phyloP scores from a whole-genome alignment of 2,113 vertebrate species.

The Trochalopteron elliotii region DNA sequence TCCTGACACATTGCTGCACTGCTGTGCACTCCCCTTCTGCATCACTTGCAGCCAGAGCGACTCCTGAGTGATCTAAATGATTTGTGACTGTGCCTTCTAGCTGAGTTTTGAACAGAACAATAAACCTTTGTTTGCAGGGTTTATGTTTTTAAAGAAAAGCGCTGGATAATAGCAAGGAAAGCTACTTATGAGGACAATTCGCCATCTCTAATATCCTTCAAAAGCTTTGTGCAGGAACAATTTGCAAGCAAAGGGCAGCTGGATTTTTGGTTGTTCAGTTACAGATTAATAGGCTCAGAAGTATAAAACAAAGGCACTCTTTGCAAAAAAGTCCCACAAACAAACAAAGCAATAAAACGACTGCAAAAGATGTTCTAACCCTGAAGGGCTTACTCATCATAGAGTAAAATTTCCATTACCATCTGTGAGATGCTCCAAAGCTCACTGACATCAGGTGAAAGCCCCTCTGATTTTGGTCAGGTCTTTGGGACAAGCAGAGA shows the following conservation, averaged over 20 bases:
- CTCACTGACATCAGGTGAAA: not conserved
- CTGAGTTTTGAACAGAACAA: slow-evolving; percentile 6
- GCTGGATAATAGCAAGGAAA: not conserved
- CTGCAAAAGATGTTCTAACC: not conserved
- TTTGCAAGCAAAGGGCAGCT: not conserved
- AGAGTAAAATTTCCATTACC: not conserved
- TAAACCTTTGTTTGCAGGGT: slow-evolving; percentile 21
- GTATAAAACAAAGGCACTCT: not conserved
- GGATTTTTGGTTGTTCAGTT: not conserved
- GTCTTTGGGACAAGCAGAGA: not conserved
- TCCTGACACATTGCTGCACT: not conserved
- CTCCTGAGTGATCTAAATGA: slow-evolving; percentile 8
- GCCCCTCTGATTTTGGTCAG: not conserved
- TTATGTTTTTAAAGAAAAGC: slow-evolving; percentile 2
- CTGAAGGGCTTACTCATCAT: not conserved
- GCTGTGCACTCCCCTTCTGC: not conserved
- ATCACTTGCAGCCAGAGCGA: not conserved
- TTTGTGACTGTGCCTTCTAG: slow-evolving; percentile 30
- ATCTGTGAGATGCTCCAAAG: not conserved
- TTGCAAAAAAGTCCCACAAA: not conserved
- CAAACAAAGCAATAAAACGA: not conserved
- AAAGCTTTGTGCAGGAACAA: not conserved
- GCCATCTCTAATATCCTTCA: not conserved
- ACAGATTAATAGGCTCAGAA: slow-evolving; percentile 2
- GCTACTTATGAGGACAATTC: slow-evolving; percentile 19